Evolutionary conservation across 1,140 invertebrate genomes (phyloP).

Genomic region (Penaeus chinensis): DNA sequence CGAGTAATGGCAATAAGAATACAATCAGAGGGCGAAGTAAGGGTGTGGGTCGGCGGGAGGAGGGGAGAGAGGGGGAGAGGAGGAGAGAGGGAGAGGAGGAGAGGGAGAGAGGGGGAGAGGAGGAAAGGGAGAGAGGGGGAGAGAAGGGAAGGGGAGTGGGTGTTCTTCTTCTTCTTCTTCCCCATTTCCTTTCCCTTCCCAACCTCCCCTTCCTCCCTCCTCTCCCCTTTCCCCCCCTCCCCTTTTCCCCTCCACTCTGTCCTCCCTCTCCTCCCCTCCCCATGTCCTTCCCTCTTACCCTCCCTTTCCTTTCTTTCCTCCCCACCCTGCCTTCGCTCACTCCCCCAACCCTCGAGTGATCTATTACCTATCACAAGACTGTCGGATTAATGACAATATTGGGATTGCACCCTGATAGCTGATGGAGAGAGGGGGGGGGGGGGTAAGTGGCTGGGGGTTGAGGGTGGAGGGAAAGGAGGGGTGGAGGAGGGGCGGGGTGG

Average conservation of each 20-base stretch:
- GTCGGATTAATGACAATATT: too few species aligned
- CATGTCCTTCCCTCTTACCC: neutral
- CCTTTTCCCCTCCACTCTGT: conserved; percentile 4
- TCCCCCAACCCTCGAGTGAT: neutral
- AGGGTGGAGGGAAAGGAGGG: neutral
- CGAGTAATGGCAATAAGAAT: too few species aligned
- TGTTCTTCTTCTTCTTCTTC: neutral
- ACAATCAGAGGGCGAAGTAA: too few species aligned
- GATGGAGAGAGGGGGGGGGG: neutral
- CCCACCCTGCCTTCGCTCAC: neutral
- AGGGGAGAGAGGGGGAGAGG: too few species aligned
- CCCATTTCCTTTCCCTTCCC: neutral
- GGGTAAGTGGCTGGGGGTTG: neutral
- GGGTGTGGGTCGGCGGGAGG: too few species aligned
- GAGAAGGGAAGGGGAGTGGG: too few species aligned
- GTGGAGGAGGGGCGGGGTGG: neutral
- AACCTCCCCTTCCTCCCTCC: neutral
- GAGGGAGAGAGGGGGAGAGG: too few species aligned
- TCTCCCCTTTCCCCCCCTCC: too few species aligned
- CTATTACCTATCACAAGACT: neutral
- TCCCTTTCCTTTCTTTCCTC: neutral
- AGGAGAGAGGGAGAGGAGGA: too few species aligned
- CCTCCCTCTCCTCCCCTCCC: neutral
- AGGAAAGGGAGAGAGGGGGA: too few species aligned
- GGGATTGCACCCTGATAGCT: too few species aligned